phyloP scores from a whole-genome alignment of 2,797 vertebrate species.

The Periophthalmus magnuspinnatus region DNA sequence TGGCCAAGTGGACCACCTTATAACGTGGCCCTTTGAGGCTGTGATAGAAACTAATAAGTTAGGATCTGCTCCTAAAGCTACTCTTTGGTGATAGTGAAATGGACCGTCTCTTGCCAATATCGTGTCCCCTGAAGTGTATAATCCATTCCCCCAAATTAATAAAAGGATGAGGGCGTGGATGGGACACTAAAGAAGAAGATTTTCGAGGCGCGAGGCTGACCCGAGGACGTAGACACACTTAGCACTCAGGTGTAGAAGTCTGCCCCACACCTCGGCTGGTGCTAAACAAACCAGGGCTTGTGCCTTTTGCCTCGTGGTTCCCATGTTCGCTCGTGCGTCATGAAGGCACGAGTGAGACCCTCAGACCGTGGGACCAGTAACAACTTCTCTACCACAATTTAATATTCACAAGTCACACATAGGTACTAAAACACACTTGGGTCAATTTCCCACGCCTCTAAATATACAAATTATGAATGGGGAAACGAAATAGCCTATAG shows the following conservation, averaged over 20 bases:
- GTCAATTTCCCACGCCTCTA: background rate
- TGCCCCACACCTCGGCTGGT: constrained; percentile 35
- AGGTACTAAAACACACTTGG: background rate
- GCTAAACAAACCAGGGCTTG: constrained; percentile 9
- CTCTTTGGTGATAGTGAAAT: constrained; percentile 27
- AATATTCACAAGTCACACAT: constrained; percentile 8
- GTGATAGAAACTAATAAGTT: constrained; percentile 52
- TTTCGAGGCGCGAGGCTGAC: constrained; percentile 11
- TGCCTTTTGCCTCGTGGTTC: constrained; percentile 3
- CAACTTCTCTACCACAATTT: background rate
- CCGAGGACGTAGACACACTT: constrained; percentile 58
- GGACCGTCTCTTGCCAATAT: constrained; percentile 43
- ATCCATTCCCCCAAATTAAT: constrained; percentile 14
- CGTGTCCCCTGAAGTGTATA: constrained; percentile 27
- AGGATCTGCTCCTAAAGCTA: constrained; percentile 29
- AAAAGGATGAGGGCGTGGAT: background rate
- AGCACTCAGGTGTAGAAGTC: constrained; percentile 51
- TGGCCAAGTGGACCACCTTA: constrained; percentile 37
- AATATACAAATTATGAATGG: too few relatives aligned
- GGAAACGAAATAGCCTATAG: too few relatives aligned
- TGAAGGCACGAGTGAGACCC: background rate
- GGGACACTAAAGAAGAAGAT: background rate
- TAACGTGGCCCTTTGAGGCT: constrained; percentile 29
- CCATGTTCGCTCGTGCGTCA: constrained; percentile 3
- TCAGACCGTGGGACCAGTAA: background rate